phyloP scores from a whole-genome alignment of 2,888 invertebrate species.

The Aphidius colemani region DNA sequence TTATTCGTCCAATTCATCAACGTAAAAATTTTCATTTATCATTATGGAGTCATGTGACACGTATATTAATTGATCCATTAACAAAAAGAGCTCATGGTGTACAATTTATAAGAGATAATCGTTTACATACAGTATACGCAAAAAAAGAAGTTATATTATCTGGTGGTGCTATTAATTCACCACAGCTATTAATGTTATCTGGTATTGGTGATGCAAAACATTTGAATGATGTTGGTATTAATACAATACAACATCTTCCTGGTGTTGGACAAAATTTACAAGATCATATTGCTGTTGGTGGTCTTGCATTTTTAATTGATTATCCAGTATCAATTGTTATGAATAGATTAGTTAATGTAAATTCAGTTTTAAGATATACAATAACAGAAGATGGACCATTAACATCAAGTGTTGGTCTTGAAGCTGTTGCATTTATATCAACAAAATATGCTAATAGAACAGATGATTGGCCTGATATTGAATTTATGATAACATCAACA shows the following conservation, averaged over 20 bases:
- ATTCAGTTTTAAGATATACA: constrained; percentile 82
- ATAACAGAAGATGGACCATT: constrained; percentile 85
- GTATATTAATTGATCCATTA: constrained; percentile 72
- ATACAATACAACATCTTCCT: constrained; percentile 75
- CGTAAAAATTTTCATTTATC: constrained; percentile 83
- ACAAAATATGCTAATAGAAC: constrained; percentile 86
- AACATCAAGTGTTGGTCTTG: constrained; percentile 84
- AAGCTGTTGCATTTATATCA: constrained; percentile 85
- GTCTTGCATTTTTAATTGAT: constrained; percentile 80
- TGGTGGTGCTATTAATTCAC: constrained; percentile 88
- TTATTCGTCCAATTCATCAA: constrained; percentile 76
- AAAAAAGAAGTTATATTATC: constrained; percentile 81
- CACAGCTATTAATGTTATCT: constrained; percentile 90
- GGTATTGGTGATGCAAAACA: constrained; percentile 84
- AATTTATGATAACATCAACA: constrained; percentile 85
- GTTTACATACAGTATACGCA: constrained; percentile 69
- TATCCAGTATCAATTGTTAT: constrained; percentile 80
- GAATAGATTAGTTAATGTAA: constrained; percentile 80
- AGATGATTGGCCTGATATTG: constrained; percentile 91
- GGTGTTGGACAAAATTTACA: constrained; percentile 87
- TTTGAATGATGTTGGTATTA: constrained; percentile 72
- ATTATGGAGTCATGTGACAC: constrained; percentile 79
- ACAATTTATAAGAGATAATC: constrained; percentile 74
- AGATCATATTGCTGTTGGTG: constrained; percentile 89
- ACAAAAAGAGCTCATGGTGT: constrained; percentile 79